A percentile compares a stretch with the other conserved stretches of the same genome.
Conservation (phyloP, 2,888 invertebrate species). For the Invenusta paracnida region DNA sequence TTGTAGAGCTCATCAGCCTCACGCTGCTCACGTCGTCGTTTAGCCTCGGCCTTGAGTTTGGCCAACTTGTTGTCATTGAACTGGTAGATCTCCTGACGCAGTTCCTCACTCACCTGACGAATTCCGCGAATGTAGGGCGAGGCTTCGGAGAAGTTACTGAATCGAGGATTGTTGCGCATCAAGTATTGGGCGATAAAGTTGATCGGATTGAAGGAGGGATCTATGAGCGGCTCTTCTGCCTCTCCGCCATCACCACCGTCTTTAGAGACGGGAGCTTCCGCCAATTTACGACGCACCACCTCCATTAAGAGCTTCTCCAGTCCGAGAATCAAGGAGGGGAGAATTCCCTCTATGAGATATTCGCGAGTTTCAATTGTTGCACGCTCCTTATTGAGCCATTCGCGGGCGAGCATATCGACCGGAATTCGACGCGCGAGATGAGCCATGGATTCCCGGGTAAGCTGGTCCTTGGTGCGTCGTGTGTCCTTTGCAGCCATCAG, state of each 20-base stretch:
- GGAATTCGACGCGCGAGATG: conserved; percentile 57
- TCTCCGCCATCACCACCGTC: too few relatives aligned
- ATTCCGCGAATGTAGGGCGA: conserved; percentile 59
- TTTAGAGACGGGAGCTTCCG: too few relatives aligned
- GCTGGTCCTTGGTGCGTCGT: conserved; percentile 51
- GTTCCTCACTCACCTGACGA: conserved; percentile 52
- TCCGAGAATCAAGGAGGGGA: conserved; percentile 59
- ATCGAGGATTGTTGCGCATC: conserved; percentile 60
- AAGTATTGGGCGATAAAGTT: conserved; percentile 60
- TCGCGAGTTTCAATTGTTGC: conserved; percentile 56
- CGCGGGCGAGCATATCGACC: conserved; percentile 56
- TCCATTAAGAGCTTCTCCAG: conserved; percentile 59
- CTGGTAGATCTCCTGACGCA: conserved; percentile 56
- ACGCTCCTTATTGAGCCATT: conserved; percentile 54
- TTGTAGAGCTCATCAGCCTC: conserved; percentile 47
- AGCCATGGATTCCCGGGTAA: conserved; percentile 52
- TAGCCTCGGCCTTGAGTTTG: conserved; percentile 56
- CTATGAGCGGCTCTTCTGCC: conserved; percentile 47
- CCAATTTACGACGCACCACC: conserved; percentile 54
- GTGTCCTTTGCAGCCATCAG: conserved; percentile 52
- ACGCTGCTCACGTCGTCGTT: conserved; percentile 53
- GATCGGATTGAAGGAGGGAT: conserved; percentile 59
- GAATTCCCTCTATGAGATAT: conserved; percentile 57
- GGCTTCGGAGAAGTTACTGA: conserved; percentile 59
- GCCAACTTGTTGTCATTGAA: conserved; percentile 59